phyloP scores from a whole-genome alignment of 2,113 vertebrate species.

The Micronisus gabar region DNA sequence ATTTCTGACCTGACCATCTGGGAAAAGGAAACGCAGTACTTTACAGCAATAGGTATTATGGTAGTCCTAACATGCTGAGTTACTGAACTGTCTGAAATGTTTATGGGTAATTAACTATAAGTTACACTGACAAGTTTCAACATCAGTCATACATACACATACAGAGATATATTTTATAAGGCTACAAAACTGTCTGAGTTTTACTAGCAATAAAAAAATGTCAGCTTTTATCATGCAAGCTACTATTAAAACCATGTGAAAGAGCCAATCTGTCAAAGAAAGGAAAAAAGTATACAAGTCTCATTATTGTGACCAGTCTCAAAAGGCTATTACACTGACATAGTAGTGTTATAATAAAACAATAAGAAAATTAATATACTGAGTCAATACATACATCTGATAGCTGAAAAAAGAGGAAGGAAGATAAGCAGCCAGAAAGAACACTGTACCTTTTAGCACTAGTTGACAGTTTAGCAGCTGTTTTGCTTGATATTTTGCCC shows the following conservation, averaged over 20 bases:
- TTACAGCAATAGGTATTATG: conserved; percentile 31
- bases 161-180: conserved; percentile 51
- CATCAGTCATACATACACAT: conserved; percentile 29
- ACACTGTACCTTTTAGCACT: conserved; percentile 92
- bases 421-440: neutral
- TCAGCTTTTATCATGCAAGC: conserved; percentile 53
- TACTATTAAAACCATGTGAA: conserved; percentile 54
- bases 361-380: neutral
- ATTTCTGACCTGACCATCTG: conserved; percentile 44
- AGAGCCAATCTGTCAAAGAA: conserved; percentile 36
- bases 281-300: neutral
- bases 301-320: neutral
- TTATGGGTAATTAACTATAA: conserved; percentile 65
- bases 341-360: neutral
- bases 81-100: conserved; percentile 57
- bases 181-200: conserved; percentile 57
- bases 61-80: conserved; percentile 37
- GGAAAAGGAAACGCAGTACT: conserved; percentile 1
- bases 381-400: neutral
- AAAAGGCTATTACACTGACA: neutral
- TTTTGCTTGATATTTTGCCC: conserved; percentile 98
- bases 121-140: conserved; percentile 59
- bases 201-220: conserved; percentile 63
- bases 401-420: neutral
- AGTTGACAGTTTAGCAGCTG: conserved; percentile 96